Evolutionary conservation across 2,113 vertebrate species (phyloP).

Genomic region (Caloenas nicobarica): DNA sequence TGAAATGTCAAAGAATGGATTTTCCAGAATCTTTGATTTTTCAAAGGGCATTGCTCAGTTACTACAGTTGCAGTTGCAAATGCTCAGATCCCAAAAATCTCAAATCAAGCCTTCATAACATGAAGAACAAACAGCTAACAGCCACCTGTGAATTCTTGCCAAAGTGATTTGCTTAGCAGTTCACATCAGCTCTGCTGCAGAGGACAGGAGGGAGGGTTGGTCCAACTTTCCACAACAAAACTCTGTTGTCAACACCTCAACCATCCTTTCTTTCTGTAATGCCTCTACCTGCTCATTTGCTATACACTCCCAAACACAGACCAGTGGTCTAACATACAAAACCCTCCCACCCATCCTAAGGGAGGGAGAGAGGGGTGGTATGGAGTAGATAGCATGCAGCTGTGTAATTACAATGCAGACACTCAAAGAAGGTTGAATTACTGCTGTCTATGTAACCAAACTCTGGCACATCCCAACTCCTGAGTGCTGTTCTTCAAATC

Average conservation of each 20-base stretch:
- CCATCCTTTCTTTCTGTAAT: not conserved
- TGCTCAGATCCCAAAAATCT: not conserved
- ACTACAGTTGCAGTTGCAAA: not conserved
- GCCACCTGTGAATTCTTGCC: not conserved
- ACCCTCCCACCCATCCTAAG: not conserved
- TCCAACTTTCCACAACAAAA: not conserved
- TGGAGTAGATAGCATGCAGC: not conserved
- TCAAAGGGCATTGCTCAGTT: not conserved
- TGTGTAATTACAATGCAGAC: not conserved
- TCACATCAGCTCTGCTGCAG: not conserved
- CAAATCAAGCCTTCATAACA: not conserved
- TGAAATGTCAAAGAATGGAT: not conserved
- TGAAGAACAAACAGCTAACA: not conserved
- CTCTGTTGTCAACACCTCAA: not conserved
- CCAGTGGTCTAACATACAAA: not conserved
- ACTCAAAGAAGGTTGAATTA: not conserved
- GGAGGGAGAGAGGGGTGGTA: not conserved
- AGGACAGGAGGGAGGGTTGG: not conserved
- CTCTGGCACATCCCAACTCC: not conserved
- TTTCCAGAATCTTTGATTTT: not conserved
- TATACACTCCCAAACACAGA: not conserved
- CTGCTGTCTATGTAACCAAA: not conserved
- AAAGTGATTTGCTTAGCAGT: not conserved
- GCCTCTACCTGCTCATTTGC: not conserved
- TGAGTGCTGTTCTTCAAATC: not conserved